Conservation (phyloP, 2,888 invertebrate genomes). For the Drosophila emarginata region DNA sequence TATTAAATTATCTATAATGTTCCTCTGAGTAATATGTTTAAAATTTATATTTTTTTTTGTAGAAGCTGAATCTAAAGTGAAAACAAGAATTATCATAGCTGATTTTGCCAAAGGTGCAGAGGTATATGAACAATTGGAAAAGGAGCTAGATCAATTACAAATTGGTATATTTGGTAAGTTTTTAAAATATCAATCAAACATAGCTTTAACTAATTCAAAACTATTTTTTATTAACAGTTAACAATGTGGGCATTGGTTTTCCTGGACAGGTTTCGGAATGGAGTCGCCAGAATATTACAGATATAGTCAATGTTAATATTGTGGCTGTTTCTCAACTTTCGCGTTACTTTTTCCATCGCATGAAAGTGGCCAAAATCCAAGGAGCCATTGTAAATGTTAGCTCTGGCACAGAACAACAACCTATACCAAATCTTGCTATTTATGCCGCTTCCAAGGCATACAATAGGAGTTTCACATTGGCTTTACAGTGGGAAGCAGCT, state of each 20-base stretch:
- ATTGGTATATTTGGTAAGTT: slow-evolving; percentile 91
- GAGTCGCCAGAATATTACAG: slow-evolving; percentile 87
- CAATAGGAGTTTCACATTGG: slow-evolving; percentile 89
- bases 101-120: slow-evolving; percentile 89
- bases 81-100: slow-evolving; percentile 88
- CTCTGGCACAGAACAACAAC: slow-evolving; percentile 92
- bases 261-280: slow-evolving; percentile 90
- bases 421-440: slow-evolving; percentile 91
- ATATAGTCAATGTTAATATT: slow-evolving; percentile 92
- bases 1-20: too few species aligned
- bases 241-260: slow-evolving; percentile 85
- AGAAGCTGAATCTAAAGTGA: slow-evolving; percentile 84
- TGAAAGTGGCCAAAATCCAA: slow-evolving; percentile 86
- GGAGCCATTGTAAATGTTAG: slow-evolving; percentile 95
- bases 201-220: too few species aligned
- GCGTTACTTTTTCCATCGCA: slow-evolving; percentile 88
- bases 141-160: slow-evolving; percentile 87
- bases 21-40: background rate
- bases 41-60: background rate
- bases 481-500: slow-evolving; percentile 90
- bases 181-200: too few species aligned
- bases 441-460: slow-evolving; percentile 95
- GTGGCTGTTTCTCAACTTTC: slow-evolving; percentile 93
- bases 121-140: slow-evolving; percentile 87
- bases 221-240: slow-evolving; percentile 84